Base-by-base conservation (phyloP, 2,888 invertebrate genomes). In the Aleiodes testaceus region DNA sequence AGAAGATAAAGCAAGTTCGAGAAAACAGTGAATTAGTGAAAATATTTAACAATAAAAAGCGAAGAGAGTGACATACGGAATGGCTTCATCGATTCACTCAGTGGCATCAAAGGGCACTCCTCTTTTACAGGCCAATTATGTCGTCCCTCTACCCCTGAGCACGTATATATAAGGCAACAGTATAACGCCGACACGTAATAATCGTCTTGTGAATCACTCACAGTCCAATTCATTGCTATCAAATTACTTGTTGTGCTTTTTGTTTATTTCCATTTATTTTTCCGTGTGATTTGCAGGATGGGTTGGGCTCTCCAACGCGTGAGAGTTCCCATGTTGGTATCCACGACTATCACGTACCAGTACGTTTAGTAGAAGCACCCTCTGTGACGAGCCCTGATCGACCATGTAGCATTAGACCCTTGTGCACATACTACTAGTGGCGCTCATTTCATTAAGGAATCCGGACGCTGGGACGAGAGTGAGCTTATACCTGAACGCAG, bases 381-480 rank as follows among this genome's bases (percentile, higher is more conserved):
- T 78, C 78, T 80, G 81, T 81, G 79, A 81, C 81, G 81, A 75
- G 70, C 71, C 66, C 75, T 70, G 75, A 76, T 79, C 75, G 77
- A 75, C 69, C 77, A 45, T 63, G 72, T 73, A 72, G 65, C 68
- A 70, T 70, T 70, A 70, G 63, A 64, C 63, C 64, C 72, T 69
- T 64, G 65, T 71, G 70, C 69, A 52, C 69, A 69, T 66, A 16
- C 36, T 14, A 44, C 18, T 22, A 9, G 65, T 49, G 65, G 52
- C 44, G 44, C 66, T 22, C 53, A 65, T 36, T 59, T 16, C 42
- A 16, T 42, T 42, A 5, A 14, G 36, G 53, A 26, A 30, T n/a
- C 26, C n/a, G n/a, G n/a, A n/a, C n/a, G n/a, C n/a, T n/a, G n/a
- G n/a, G n/a, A n/a, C n/a, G n/a, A n/a, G n/a, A n/a, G n/a, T n/a